phyloP scores from a whole-genome alignment of 2,797 vertebrate genomes.

The Siniperca obscura region DNA sequence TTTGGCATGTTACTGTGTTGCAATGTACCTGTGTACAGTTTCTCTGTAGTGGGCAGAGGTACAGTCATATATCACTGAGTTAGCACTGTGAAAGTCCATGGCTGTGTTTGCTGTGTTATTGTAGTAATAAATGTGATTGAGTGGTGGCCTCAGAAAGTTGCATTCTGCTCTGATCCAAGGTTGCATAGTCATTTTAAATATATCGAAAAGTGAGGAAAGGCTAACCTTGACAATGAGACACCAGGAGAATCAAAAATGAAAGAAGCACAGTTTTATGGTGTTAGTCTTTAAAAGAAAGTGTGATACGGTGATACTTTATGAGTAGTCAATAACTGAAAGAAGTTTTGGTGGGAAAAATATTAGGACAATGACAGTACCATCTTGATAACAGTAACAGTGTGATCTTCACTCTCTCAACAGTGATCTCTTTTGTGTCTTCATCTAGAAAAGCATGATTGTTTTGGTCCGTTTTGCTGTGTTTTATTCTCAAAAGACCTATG shows the following conservation, averaged over 20 bases:
- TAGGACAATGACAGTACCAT: not conserved
- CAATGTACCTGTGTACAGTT: constrained; percentile 32
- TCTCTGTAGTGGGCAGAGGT: constrained; percentile 18
- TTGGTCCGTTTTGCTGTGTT: not conserved
- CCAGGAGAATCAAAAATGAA: constrained; percentile 53
- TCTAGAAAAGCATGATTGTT: not conserved
- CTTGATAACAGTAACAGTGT: not conserved
- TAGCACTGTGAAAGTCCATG: constrained; percentile 69
- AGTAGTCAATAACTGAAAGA: constrained; percentile 13
- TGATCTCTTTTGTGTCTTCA: not conserved
- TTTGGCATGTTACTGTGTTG: constrained; percentile 19
- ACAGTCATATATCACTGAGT: constrained; percentile 63
- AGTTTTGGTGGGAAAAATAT: constrained; percentile 8
- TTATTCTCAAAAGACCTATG: not conserved
- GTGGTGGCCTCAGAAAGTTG: constrained; percentile 51
- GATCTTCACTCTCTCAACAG: not conserved
- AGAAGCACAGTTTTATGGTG: constrained; percentile 29
- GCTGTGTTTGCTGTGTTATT: constrained; percentile 65
- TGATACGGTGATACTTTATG: not conserved
- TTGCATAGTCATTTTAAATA: constrained; percentile 69
- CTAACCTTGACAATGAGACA: constrained; percentile 64
- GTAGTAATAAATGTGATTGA: constrained; percentile 73
- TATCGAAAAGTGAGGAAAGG: constrained; percentile 64
- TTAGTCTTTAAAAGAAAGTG: constrained; percentile 39
- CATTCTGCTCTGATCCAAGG: constrained; percentile 65